Base-by-base conservation (phyloP, 2,888 invertebrate species). In the Heliconius ethilla region DNA sequence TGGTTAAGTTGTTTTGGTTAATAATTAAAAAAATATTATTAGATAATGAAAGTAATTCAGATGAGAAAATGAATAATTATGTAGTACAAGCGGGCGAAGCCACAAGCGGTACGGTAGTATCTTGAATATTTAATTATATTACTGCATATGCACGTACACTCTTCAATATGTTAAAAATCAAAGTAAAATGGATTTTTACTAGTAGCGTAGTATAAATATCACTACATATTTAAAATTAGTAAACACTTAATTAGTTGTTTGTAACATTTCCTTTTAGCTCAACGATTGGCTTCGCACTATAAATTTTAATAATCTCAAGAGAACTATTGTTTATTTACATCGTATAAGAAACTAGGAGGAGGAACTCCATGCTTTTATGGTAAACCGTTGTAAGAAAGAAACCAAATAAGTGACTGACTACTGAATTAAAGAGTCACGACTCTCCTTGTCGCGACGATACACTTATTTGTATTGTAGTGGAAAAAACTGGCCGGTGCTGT, bases 401-500 rank as follows among this genome's bases (percentile, higher is more conserved):
- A 63, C 59, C 37, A 59, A 76, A 51, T 63, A 67, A 69, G 65
- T 27, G 11, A 33, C 65, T n/a, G 33, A 22, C 63, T 72, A 59
- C 75, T 80, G 78, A 80, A 81, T 82, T 82, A 81, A 81, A 82
- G 79, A 84, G 83, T 85, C 86, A 86, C 86, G 86, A 85, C 72
- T 81, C 69, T 13, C 59, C 75, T 18, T 77, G 78, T 83, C 80
- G 83, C 76, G 80, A 80, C 70, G 72, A 78, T 33, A 79, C 80
- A 80, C 86, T 84, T 82, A 63, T 63, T 37, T 77, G 67, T 69
- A 75, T 13, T 59, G 82, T 77, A 80, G 78, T 81, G 86, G 84
- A 84, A 89, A 88, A 87, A 87, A 87, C 83, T 82, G 80, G 82
- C 83, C 82, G 82, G 85, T 29, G 84, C 86, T 82, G 80, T 85